A percentile compares a stretch with the other conserved stretches of the same genome.
phyloP scores from a whole-genome alignment of 2,113 vertebrate genomes.

The Parotia lawesii region DNA sequence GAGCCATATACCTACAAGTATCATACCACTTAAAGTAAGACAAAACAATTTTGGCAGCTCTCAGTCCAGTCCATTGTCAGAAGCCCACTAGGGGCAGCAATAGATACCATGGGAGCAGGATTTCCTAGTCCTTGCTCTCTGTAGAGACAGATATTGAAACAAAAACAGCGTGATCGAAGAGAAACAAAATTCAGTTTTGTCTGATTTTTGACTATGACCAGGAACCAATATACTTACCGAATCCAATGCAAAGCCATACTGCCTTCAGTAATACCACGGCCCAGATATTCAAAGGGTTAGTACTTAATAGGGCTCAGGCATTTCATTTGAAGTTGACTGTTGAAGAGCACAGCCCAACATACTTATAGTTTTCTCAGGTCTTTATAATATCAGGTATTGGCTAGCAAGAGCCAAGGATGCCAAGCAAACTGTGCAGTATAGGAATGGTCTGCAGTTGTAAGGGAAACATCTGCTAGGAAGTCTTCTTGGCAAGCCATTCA shows the following conservation, averaged over 20 bases:
- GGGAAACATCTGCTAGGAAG: background rate
- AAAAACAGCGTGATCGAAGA: background rate
- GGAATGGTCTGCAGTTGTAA: background rate
- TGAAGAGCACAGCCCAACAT: background rate
- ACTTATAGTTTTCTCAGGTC: background rate
- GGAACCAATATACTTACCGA: background rate
- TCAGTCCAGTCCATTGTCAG: background rate
- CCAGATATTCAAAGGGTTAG: background rate
- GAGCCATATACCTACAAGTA: background rate
- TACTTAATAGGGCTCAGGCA: background rate
- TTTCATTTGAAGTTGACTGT: background rate
- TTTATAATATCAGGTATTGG: background rate
- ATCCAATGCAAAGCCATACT: background rate
- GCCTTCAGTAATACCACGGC: background rate
- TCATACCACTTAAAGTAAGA: background rate
- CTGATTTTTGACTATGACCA: background rate
- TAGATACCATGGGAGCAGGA: background rate
- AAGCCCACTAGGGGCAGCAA: background rate
- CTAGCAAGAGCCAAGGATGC: background rate
- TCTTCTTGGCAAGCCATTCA: background rate
- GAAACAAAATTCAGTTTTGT: background rate
- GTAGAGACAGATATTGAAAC: background rate
- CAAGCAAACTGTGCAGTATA: background rate
- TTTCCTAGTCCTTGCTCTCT: background rate
- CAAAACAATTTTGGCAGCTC: background rate